A percentile compares a stretch with the other conserved stretches of the same genome.
Evolutionary conservation across 2,797 vertebrate genomes (phyloP).

Genomic region (Sebastes elongatus): DNA sequence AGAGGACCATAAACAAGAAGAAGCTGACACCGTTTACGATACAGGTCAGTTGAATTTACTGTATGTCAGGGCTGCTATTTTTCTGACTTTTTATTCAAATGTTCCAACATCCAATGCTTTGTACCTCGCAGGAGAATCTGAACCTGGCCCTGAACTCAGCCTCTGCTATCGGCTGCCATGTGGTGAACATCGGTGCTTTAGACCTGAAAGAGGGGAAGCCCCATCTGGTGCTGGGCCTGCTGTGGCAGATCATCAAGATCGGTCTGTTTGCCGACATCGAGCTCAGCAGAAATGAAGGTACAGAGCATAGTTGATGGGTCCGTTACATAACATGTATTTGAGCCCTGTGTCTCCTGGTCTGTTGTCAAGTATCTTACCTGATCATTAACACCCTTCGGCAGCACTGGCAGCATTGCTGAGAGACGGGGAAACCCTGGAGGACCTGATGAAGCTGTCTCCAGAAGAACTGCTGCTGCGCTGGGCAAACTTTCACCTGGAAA

Average conservation of each 20-base stretch:
- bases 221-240: conserved; percentile 94
- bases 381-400: conserved; percentile 54
- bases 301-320: background rate
- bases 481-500: conserved; percentile 97
- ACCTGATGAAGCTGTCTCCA: conserved; percentile 96
- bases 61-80: background rate
- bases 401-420: conserved; percentile 93
- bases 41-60: conserved; percentile 82
- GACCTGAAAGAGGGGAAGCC: conserved; percentile 96
- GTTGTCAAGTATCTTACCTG: conserved; percentile 18
- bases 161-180: conserved; percentile 97
- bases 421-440: conserved; percentile 95
- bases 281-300: conserved; percentile 98
- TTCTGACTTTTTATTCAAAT: background rate
- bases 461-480: conserved; percentile 95
- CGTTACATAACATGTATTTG: background rate
- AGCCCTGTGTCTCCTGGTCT: background rate
- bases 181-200: conserved; percentile 96
- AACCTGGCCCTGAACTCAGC: conserved; percentile 97
- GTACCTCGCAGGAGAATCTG: conserved; percentile 89
- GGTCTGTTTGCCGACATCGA: conserved; percentile 98
- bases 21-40: conserved; percentile 93
- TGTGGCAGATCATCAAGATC: conserved; percentile 99
- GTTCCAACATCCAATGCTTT: background rate
- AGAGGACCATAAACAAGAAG: conserved; percentile 98